Evolutionary conservation across 2,113 vertebrate species (phyloP).

Genomic region (Bungarus multicinctus): DNA sequence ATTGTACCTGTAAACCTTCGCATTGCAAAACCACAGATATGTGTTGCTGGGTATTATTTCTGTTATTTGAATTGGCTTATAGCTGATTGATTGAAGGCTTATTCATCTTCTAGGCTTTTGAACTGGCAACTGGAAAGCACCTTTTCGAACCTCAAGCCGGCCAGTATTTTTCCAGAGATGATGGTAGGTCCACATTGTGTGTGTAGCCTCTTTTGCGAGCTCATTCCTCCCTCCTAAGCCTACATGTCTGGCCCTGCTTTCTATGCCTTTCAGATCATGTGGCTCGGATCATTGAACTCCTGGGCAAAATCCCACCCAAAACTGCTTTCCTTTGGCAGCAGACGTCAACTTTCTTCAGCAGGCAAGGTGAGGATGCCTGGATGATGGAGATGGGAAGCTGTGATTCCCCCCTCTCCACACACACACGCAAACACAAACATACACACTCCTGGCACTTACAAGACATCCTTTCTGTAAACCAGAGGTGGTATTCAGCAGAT

Average conservation of each 20-base stretch:
- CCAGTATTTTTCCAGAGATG: conserved; percentile 77
- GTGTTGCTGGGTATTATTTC: not conserved
- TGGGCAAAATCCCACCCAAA: conserved; percentile 78
- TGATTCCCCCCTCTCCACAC: not conserved
- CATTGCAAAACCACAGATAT: not conserved
- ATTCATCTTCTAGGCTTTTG: conserved; percentile 74
- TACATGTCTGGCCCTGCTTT: not conserved
- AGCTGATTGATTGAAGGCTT: not conserved
- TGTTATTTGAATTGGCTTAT: not conserved
- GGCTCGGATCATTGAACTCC: conserved; percentile 78
- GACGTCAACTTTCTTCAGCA: conserved; percentile 76
- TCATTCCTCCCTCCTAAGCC: not conserved
- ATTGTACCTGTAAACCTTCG: not conserved
- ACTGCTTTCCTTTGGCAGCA: conserved; percentile 77
- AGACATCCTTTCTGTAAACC: not conserved
- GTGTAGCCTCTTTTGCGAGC: not conserved
- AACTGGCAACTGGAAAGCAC: conserved; percentile 78
- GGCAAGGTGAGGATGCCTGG: conserved; percentile 69
- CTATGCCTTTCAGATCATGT: conserved; percentile 75
- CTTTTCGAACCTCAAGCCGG: conserved; percentile 81
- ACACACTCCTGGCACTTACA: not conserved
- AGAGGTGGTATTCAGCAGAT: no score
- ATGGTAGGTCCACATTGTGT: conserved; percentile 67
- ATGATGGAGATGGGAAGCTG: not conserved
- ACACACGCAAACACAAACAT: no score